phyloP scores from a whole-genome alignment of 2,797 vertebrate genomes.

The Tapera naevia region DNA sequence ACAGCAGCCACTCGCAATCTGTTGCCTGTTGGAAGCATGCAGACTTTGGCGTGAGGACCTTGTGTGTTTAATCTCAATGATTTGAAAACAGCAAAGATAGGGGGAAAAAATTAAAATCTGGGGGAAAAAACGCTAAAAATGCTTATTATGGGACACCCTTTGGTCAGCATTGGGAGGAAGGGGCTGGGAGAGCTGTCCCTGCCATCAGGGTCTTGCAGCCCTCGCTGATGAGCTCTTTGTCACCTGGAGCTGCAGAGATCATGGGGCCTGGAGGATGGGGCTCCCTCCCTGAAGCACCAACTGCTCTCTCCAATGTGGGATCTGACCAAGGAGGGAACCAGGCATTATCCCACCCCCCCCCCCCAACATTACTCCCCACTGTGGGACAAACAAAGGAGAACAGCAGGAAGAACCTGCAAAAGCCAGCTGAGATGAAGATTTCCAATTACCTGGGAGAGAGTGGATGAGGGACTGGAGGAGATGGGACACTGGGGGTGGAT shows the following conservation, averaged over 20 bases:
- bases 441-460: neutral
- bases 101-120: neutral
- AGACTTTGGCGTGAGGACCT: neutral
- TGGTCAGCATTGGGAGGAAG: fast-evolving
- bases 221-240: neutral
- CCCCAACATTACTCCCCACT: neutral
- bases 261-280: neutral
- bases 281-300: fast-evolving
- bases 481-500: neutral
- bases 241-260: neutral
- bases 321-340: neutral
- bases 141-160: neutral
- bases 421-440: neutral
- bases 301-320: fast-evolving
- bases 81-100: neutral
- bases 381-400: slow-evolving; percentile 11
- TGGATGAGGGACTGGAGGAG: neutral
- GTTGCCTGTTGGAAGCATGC: neutral
- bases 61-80: neutral
- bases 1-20: slow-evolving; percentile 39
- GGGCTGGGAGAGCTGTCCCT: neutral
- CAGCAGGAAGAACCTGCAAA: neutral
- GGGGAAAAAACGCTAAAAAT: neutral
- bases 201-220: neutral
- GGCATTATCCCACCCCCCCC: neutral